Evolutionary conservation across 2,113 vertebrate species (phyloP).

Genomic region (Ophthalmolycus amberensis): DNA sequence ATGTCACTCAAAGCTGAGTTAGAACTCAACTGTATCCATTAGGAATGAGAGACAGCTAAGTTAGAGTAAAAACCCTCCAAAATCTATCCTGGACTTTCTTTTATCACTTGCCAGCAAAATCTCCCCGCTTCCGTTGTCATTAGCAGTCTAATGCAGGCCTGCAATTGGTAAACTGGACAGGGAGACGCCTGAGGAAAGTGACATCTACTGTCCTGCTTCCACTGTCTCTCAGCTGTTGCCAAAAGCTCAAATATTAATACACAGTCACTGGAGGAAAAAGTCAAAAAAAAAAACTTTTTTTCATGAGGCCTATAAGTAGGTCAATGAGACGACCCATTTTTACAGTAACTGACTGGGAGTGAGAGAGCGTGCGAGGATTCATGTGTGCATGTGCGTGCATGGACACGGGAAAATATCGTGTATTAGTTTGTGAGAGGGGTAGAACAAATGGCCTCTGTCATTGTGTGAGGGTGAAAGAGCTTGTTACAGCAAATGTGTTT

Average conservation of each 20-base stretch:
- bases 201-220: slow-evolving; percentile 46
- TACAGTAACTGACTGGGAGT: slow-evolving; percentile 61
- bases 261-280: slow-evolving; percentile 66
- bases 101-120: slow-evolving; percentile 1
- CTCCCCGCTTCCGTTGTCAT: background rate
- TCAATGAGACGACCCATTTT: slow-evolving; percentile 83
- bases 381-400: slow-evolving; percentile 19
- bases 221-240: slow-evolving; percentile 68
- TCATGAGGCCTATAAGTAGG: slow-evolving; percentile 80
- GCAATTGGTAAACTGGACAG: slow-evolving; percentile 42
- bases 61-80: background rate
- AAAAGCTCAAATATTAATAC: slow-evolving; percentile 78
- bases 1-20: slow-evolving; percentile 9
- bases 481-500: slow-evolving; percentile 63
- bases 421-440: slow-evolving; percentile 8
- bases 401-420: slow-evolving; percentile 4
- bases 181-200: slow-evolving; percentile 47
- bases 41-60: slow-evolving; percentile 2
- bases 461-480: slow-evolving; percentile 40
- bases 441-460: slow-evolving; percentile 37
- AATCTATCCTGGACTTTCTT: background rate
- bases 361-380: slow-evolving; percentile 39
- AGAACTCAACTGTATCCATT: background rate
- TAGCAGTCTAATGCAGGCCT: slow-evolving; percentile 18
- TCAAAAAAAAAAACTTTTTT: slow-evolving; percentile 73